Evolutionary conservation across 2,113 vertebrate genomes (phyloP).

Genomic region (Merops nubicus): DNA sequence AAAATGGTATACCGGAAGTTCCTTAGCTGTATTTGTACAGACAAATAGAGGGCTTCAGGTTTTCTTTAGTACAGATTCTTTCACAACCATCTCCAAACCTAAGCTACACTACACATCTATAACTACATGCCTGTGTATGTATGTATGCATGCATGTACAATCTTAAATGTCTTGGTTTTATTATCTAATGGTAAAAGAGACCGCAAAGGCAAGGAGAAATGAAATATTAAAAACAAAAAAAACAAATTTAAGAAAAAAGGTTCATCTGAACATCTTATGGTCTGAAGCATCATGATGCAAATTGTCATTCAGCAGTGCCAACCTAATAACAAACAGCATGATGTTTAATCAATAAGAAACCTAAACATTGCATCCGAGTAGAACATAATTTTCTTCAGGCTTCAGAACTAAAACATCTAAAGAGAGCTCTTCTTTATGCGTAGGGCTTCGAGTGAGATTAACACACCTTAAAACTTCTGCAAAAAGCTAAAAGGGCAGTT

Average conservation of each 20-base stretch:
- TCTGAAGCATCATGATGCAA: not conserved
- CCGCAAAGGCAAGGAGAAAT: not conserved
- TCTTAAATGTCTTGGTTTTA: not conserved
- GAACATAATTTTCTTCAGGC: not conserved
- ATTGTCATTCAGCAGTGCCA: not conserved
- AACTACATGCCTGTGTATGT: not conserved
- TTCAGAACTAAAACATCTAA: not conserved
- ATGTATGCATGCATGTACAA: not conserved
- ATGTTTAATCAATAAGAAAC: not conserved
- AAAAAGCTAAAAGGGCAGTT: slow-evolving; percentile 44
- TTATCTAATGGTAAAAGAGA: not conserved
- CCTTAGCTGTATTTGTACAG: not conserved
- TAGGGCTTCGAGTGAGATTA: slow-evolving; percentile 64
- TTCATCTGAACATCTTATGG: not conserved
- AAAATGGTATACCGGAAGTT: not conserved
- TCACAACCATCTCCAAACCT: not conserved
- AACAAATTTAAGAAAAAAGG: not conserved
- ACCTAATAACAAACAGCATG: not conserved
- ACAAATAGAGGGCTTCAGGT: not conserved
- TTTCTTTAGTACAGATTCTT: not conserved
- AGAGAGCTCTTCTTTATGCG: not conserved
- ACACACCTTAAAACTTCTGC: slow-evolving; percentile 53
- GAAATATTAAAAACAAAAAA: not conserved
- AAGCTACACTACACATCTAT: not conserved
- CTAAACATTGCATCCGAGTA: not conserved